phyloP scores from a whole-genome alignment of 2,113 vertebrate genomes.

The Lamprotornis superbus region DNA sequence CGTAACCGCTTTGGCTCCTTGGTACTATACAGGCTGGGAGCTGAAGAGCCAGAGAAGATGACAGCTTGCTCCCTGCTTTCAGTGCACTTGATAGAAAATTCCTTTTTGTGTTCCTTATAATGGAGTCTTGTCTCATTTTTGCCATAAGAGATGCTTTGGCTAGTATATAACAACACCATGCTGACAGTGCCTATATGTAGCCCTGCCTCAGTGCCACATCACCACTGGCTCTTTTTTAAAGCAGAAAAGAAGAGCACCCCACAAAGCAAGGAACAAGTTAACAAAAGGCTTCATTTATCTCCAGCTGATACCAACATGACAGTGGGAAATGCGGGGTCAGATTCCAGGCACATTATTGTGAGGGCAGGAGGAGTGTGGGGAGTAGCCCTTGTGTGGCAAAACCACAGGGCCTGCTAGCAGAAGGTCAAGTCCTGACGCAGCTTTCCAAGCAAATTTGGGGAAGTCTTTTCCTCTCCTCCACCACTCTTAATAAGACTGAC shows the following conservation, averaged over 20 bases:
- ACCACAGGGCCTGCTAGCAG: background rate
- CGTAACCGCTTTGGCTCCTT: background rate
- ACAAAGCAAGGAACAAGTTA: conserved; percentile 20
- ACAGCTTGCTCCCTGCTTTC: background rate
- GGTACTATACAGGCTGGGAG: background rate
- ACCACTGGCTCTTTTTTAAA: background rate
- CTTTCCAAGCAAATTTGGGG: background rate
- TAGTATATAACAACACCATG: background rate
- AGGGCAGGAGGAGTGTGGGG: background rate
- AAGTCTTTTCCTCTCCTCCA: background rate
- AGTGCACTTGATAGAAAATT: background rate
- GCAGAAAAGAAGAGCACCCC: background rate
- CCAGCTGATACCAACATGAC: conserved; percentile 41
- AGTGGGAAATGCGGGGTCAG: background rate
- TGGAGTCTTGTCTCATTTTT: background rate
- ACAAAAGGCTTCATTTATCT: conserved; percentile 47
- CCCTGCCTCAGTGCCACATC: background rate
- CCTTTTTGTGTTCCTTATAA: background rate
- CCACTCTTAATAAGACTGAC: background rate
- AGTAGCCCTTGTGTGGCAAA: background rate
- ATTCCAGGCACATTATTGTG: conserved; percentile 5
- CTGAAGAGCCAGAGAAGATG: background rate
- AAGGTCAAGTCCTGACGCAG: conserved; percentile 27
- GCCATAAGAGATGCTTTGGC: background rate
- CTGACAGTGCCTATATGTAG: background rate